These are phyloP conservation scores for Laticauda laticaudata DNA, from an alignment of 2,113 vertebrate genomes.

Conservation along the genomic window DNA sequence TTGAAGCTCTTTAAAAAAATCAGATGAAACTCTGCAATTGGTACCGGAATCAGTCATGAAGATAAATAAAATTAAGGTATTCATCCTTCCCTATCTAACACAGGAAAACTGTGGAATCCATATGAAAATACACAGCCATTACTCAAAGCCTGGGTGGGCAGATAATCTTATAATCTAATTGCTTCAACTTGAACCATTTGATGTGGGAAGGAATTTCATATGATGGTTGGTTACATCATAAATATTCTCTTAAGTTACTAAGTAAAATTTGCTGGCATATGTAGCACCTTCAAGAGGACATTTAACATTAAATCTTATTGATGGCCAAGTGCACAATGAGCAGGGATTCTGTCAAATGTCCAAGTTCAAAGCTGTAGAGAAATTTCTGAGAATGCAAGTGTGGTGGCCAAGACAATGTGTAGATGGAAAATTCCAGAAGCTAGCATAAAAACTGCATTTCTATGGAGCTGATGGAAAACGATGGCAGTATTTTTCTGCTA, in stretches of 20 bases:
- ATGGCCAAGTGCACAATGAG: neutral
- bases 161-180: neutral
- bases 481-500: neutral
- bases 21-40: slow-evolving; percentile 45
- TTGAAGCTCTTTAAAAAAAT: slow-evolving; percentile 52
- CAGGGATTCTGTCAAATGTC: neutral
- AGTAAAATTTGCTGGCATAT: neutral
- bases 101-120: neutral
- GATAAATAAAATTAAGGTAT: slow-evolving; percentile 5
- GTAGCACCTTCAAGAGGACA: neutral
- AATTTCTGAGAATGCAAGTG: neutral
- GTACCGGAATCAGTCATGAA: slow-evolving; percentile 26
- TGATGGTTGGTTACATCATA: neutral
- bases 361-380: neutral
- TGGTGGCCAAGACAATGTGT: neutral
- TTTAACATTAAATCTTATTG: neutral
- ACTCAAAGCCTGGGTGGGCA: neutral
- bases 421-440: neutral
- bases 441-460: neutral
- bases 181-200: neutral
- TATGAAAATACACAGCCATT: neutral
- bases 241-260: neutral
- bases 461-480: neutral
- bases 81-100: neutral
- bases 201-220: neutral